A percentile compares a stretch with the other conserved stretches of the same genome.
Evolutionary conservation across 2,113 vertebrate species (phyloP).

Genomic region (Polypterus bichir): DNA sequence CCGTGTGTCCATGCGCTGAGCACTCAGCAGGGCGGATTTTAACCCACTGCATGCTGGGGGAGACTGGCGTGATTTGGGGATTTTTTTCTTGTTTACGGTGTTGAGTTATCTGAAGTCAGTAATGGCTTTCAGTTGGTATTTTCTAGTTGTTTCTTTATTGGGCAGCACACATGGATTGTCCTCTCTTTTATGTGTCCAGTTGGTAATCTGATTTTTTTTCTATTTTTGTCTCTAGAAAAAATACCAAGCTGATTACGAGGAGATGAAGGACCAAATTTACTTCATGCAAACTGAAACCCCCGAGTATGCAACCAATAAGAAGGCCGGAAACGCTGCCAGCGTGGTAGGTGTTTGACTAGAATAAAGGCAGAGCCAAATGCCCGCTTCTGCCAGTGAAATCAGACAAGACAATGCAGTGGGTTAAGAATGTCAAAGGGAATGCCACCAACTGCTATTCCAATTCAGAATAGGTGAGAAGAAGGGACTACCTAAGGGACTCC

Average conservation of each 20-base stretch:
- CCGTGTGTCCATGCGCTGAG: too few species aligned
- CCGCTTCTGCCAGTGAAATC: too few species aligned
- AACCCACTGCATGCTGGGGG: too few species aligned
- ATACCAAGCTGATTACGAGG: conserved; percentile 77
- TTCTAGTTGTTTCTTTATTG: neutral
- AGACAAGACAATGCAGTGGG: too few species aligned
- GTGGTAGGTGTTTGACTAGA: conserved; percentile 45
- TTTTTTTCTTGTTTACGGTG: neutral
- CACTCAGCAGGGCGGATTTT: too few species aligned
- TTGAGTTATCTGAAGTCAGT: neutral
- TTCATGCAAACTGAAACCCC: conserved; percentile 96
- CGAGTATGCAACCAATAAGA: conserved; percentile 71
- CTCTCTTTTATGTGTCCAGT: too few species aligned
- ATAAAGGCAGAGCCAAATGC: neutral
- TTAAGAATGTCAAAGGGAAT: too few species aligned
- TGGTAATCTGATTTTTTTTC: neutral
- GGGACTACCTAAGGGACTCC: too few species aligned
- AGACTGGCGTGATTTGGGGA: neutral
- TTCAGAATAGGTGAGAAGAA: too few species aligned
- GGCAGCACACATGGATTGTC: too few species aligned
- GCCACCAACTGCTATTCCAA: too few species aligned
- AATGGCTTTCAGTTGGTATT: neutral
- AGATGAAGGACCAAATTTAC: conserved; percentile 85
- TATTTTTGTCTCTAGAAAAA: conserved; percentile 56
- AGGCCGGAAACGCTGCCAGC: conserved; percentile 60